phyloP scores from a whole-genome alignment of 2,888 invertebrate genomes.

The Apodemia zela region DNA sequence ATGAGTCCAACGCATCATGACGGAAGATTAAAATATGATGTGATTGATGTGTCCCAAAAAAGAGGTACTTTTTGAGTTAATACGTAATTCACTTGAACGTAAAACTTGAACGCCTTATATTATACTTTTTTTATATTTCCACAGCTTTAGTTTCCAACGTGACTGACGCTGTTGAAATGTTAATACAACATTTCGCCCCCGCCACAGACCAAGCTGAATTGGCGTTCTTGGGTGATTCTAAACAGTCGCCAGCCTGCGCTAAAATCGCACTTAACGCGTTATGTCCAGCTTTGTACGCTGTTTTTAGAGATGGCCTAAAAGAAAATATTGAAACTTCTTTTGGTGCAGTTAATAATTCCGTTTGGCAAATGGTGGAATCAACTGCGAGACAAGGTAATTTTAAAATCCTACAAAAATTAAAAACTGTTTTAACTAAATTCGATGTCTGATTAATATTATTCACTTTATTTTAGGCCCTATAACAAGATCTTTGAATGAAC shows the following conservation, averaged over 20 bases:
- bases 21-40: conserved; percentile 63
- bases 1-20: conserved; percentile 73
- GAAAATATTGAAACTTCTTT: conserved; percentile 90
- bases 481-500: conserved; percentile 90
- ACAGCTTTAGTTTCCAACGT: conserved; percentile 86
- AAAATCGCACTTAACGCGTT: conserved; percentile 87
- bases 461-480: conserved; percentile 81
- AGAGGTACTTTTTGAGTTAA: conserved; percentile 55
- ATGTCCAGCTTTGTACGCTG: conserved; percentile 91
- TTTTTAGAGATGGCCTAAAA: conserved; percentile 91
- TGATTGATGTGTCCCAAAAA: conserved; percentile 82
- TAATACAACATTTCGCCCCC: conserved; percentile 85
- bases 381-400: conserved; percentile 89
- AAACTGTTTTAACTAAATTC: background rate
- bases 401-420: background rate
- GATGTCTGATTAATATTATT: conserved; percentile 25
- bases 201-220: conserved; percentile 83
- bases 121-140: conserved; percentile 15
- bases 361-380: conserved; percentile 94
- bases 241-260: conserved; percentile 83
- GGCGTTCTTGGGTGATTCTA: conserved; percentile 79
- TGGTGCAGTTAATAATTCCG: conserved; percentile 91
- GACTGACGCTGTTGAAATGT: conserved; percentile 86
- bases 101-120: background rate
- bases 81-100: background rate